These are phyloP conservation scores for Myathropa florea DNA, from an alignment of 2,888 invertebrate genomes.

Conservation along the genomic window DNA sequence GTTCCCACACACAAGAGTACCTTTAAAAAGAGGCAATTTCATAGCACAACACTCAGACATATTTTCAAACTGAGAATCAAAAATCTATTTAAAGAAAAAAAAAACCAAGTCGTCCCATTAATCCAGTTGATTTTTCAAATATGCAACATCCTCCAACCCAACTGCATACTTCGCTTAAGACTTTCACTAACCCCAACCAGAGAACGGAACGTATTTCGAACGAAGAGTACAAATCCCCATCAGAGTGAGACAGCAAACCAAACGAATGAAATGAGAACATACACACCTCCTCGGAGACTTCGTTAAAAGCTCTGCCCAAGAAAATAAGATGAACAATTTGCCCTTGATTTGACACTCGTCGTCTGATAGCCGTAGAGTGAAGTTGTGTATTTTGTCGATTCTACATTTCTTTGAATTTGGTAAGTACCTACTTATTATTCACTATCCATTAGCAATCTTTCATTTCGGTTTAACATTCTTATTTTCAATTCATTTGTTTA, in stretches of 20 bases:
- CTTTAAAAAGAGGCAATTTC: too few relatives aligned
- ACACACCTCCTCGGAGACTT: constrained; percentile 27
- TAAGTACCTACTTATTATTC: constrained; percentile 37
- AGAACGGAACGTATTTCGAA: constrained; percentile 17
- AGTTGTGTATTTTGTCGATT: constrained; percentile 63
- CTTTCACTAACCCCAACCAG: neutral
- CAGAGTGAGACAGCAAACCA: constrained; percentile 8
- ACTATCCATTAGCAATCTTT: neutral
- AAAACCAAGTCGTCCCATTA: neutral
- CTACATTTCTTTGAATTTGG: constrained; percentile 54
- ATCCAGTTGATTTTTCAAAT: neutral
- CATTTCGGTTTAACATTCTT: neutral
- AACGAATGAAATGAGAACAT: constrained; percentile 26
- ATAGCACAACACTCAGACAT: too few relatives aligned
- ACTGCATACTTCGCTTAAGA: neutral
- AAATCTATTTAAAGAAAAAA: neutral
- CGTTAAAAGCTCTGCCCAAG: constrained; percentile 58
- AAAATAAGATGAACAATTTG: constrained; percentile 69
- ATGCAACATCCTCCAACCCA: neutral
- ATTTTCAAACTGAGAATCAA: neutral
- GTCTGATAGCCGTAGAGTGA: constrained; percentile 63
- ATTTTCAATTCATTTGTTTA: constrained; percentile 19
- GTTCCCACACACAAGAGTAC: too few relatives aligned
- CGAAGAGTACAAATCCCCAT: neutral
- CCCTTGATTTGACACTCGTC: constrained; percentile 71